A percentile compares a stretch with the other conserved stretches of the same genome.
phyloP scores from a whole-genome alignment of 1,140 invertebrate species.

The Tetramorium alpestre region DNA sequence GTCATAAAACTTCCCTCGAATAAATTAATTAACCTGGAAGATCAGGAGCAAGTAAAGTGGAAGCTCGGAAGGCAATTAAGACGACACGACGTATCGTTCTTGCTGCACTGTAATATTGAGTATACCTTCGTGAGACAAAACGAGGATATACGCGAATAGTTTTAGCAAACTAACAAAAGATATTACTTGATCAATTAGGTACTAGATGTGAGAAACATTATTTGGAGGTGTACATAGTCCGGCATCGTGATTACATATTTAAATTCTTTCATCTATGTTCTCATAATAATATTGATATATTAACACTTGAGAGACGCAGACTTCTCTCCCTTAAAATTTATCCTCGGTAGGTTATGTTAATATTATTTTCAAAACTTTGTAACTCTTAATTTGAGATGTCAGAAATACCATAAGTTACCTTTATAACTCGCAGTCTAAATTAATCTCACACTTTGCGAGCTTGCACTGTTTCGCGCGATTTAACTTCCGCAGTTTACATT shows the following conservation, averaged over 20 bases:
- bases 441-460: slow-evolving; percentile 19
- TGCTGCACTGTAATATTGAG: slow-evolving; percentile 27
- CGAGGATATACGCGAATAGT: background rate
- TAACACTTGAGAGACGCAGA: background rate
- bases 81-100: slow-evolving; percentile 51
- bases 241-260: background rate
- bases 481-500: slow-evolving; percentile 16
- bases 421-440: slow-evolving; percentile 17
- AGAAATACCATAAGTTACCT: slow-evolving; percentile 12
- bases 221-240: background rate
- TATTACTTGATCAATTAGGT: background rate
- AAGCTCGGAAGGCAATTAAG: slow-evolving; percentile 45
- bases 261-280: background rate
- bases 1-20: slow-evolving; percentile 58
- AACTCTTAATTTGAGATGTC: slow-evolving; percentile 36
- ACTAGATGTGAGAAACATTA: background rate
- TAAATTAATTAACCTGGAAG: slow-evolving; percentile 64
- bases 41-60: slow-evolving; percentile 45
- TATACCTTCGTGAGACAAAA: background rate
- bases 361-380: slow-evolving; percentile 9
- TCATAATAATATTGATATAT: background rate
- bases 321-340: background rate
- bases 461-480: slow-evolving; percentile 1
- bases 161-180: slow-evolving; percentile 4
- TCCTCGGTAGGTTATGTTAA: background rate